Conservation (phyloP, 2,113 vertebrate genomes). For the Ciconia boyciana region DNA sequence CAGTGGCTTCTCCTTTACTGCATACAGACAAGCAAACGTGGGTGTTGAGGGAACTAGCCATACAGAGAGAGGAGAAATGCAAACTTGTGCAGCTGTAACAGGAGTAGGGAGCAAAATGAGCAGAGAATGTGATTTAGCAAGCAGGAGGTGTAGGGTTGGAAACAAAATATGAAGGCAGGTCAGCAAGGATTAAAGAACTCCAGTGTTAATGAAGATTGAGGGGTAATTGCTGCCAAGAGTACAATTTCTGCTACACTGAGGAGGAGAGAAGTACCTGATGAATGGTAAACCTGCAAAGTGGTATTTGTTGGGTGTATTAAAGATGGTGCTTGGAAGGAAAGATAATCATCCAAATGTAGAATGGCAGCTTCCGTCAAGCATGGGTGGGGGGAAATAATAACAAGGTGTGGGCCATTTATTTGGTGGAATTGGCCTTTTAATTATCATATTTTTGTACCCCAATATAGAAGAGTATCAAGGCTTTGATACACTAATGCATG, state of each 20-base stretch:
- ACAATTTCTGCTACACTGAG: not conserved
- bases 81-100: not conserved
- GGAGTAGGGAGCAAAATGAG: not conserved
- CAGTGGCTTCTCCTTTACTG: not conserved
- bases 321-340: not conserved
- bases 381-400: rapidly evolving
- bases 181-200: not conserved
- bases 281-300: not conserved
- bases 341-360: not conserved
- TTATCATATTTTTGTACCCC: not conserved
- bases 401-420: not conserved
- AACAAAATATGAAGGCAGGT: not conserved
- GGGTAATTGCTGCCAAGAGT: not conserved
- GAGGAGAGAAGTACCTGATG: not conserved
- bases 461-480: not conserved
- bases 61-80: not conserved
- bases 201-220: not conserved
- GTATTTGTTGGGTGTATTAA: not conserved
- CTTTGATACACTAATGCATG: not conserved
- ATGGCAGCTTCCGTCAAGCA: not conserved
- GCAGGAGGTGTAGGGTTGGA: not conserved
- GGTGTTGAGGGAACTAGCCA: not conserved
- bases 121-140: not conserved
- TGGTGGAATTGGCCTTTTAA: not conserved
- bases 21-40: not conserved